Evolutionary conservation across 2,888 invertebrate species (phyloP), one percentile per base, ranked within the genome.

Genomic region (Himalopsyche anomala): DNA sequence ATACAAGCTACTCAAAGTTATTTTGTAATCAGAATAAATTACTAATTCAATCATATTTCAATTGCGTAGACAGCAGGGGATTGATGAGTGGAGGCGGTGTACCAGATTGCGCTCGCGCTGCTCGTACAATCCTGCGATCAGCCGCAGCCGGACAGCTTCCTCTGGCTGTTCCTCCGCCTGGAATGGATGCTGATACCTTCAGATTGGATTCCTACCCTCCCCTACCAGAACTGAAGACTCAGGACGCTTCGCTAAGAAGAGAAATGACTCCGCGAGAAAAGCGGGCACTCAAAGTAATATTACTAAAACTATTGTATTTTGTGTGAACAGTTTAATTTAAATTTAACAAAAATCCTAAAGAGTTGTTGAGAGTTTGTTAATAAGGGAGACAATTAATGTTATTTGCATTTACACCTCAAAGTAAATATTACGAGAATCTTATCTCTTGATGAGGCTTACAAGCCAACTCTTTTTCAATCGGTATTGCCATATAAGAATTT

Each of bases 1-100:
- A 28, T 28, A 28, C 28, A 28, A 28, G 0, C 28, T 28, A 28
- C 28, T 28, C 28, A 28, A 28, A 28, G 28, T 28, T 28, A 28
- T 28, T 28, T 28, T 28, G 28, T 28, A 28, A 28, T 28, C 2
- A 62, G 4, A 9, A 62, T 62, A 62, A 36, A 11, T 4, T 36
- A 4, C 36, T 85, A 80, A 15, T 38, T 36, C 11, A 79, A 36
- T 28, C 28, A 79, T 36, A 28, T n/a, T 36, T 80, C 28, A 9
- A 80, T 82, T 45, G n/a, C 40, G 36, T 91, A 98, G 98, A 95
- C 91, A 97, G 97, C 93, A 94, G 99, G 90, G 99, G 99, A 36
- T 99, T 97, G 91, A 99, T 99, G 99, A 98, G 99, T 0, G 96
- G 97, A 12, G 96, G 96, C 86, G 99, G 99, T 0, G 96, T 98